Percentiles rank a stretch among this genome's conserved stretches.
These are phyloP conservation scores for Ptychobarbus kaznakovi DNA, from an alignment of 2,797 vertebrate species.

Conservation along the genomic window DNA sequence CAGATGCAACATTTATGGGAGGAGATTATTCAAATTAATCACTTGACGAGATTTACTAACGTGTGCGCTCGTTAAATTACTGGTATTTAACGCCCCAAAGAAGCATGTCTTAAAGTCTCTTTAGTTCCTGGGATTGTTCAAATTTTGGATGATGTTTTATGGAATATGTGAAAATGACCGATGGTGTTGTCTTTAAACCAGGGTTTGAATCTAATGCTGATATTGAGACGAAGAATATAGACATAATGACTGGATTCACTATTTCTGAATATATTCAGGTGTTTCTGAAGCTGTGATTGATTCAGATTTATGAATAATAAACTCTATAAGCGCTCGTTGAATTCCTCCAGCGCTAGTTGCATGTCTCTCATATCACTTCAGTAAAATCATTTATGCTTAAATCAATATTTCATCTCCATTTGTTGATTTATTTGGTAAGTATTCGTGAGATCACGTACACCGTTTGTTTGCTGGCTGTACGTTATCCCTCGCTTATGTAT, in stretches of 20 bases:
- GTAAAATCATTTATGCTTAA: background rate
- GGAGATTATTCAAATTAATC: too few species aligned
- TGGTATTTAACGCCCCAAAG: too few species aligned
- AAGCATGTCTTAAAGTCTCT: too few species aligned
- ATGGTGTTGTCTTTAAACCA: too few species aligned
- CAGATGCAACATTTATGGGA: too few species aligned
- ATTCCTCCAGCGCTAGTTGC: background rate
- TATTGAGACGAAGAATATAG: background rate
- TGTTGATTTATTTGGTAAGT: constrained; percentile 1
- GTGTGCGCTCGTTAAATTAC: too few species aligned
- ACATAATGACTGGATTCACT: background rate
- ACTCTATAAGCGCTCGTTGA: background rate
- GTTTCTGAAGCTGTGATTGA: background rate
- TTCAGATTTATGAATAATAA: background rate
- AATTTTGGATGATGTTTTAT: too few species aligned
- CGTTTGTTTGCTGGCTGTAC: background rate
- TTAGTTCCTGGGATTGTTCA: too few species aligned
- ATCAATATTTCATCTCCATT: background rate
- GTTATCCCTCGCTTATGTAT: background rate
- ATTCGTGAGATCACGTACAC: background rate
- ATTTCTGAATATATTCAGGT: background rate
- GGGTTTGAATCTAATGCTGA: background rate
- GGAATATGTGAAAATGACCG: too few species aligned
- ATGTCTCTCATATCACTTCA: background rate
- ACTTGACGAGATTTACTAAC: too few species aligned